Percentiles rank a stretch among this genome's conserved stretches.
Evolutionary conservation across 2,888 invertebrate genomes (phyloP).

Genomic region (Tipula lateralis): DNA sequence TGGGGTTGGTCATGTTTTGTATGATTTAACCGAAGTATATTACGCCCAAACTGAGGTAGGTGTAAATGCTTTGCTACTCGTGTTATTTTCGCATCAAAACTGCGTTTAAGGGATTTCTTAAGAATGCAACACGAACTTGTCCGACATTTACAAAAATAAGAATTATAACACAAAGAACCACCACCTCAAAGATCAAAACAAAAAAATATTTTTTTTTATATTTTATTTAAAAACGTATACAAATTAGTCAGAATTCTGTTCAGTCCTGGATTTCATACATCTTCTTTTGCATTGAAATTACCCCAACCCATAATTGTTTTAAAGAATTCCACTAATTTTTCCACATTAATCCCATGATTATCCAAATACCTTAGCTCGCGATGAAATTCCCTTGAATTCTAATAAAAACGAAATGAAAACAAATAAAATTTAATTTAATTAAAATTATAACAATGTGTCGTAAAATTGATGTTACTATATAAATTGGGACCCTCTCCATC

Average conservation of each 20-base stretch:
- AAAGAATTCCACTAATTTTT: conserved; percentile 12
- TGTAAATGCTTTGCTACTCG: too few relatives aligned
- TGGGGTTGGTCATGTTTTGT: too few relatives aligned
- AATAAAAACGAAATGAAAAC: neutral
- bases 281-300: neutral
- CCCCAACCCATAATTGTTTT: neutral
- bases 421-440: neutral
- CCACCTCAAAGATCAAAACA: too few relatives aligned
- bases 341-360: conserved; percentile 4
- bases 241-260: neutral
- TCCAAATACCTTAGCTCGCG: neutral
- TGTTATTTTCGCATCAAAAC: too few relatives aligned
- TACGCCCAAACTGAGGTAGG: too few relatives aligned
- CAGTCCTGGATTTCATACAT: neutral
- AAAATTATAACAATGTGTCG: neutral
- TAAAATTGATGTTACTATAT: neutral
- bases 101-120: too few relatives aligned
- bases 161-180: too few relatives aligned
- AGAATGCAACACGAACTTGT: too few relatives aligned
- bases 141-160: too few relatives aligned
- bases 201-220: too few relatives aligned
- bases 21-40: too few relatives aligned
- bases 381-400: conserved; percentile 13
- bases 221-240: neutral
- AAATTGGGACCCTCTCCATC: neutral